Evolutionary conservation across 2,113 vertebrate species (phyloP).

Genomic region (Ariopsis seemanni): DNA sequence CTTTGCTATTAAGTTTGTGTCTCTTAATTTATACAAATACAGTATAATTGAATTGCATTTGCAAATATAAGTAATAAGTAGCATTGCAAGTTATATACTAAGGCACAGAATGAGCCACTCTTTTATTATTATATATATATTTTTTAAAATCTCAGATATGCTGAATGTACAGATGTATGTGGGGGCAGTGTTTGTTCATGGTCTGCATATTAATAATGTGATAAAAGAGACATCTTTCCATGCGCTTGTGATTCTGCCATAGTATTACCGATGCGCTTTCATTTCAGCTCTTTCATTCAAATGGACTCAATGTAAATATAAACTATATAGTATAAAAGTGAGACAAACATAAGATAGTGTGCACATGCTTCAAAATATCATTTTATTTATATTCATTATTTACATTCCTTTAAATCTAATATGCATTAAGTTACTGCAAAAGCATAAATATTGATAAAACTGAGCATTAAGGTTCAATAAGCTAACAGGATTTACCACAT

Average conservation of each 20-base stretch:
- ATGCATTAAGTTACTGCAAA: neutral
- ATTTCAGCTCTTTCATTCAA: neutral
- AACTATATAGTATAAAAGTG: neutral
- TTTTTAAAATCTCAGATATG: neutral
- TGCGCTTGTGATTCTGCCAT: neutral
- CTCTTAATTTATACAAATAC: neutral
- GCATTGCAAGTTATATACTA: neutral
- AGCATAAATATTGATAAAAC: neutral
- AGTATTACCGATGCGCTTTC: neutral
- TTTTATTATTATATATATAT: neutral
- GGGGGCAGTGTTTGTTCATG: neutral
- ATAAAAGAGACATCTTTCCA: neutral
- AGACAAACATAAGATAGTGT: neutral
- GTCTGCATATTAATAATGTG: neutral
- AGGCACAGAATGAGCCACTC: neutral
- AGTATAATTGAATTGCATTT: neutral
- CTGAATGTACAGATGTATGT: neutral
- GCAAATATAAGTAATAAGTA: neutral
- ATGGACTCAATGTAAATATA: neutral
- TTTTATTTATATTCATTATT: neutral
- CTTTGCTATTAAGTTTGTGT: neutral
- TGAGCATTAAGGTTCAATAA: neutral
- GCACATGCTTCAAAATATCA: conserved; percentile 1
- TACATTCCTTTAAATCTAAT: neutral
- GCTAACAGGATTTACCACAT: neutral